These are phyloP conservation scores for Rhizomys pruinosus DNA, from an alignment of 2,113 vertebrate genomes.

Conservation along the genomic window DNA sequence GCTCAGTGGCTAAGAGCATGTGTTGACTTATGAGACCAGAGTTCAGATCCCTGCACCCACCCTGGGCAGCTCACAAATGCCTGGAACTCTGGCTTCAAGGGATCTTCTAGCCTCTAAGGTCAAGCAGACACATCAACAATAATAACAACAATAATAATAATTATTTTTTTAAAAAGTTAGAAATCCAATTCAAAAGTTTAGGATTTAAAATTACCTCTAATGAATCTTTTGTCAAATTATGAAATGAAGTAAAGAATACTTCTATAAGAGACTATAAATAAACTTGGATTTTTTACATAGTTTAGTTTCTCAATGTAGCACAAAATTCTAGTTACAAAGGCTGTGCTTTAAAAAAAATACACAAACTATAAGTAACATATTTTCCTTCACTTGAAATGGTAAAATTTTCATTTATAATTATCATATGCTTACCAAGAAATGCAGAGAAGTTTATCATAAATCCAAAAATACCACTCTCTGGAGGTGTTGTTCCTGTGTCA, in stretches of 20 bases:
- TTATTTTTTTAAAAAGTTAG: background rate
- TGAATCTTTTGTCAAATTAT: background rate
- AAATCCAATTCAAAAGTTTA: background rate
- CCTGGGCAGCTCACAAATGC: background rate
- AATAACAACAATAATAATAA: background rate
- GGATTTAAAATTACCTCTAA: background rate
- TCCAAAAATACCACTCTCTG: constrained; percentile 96
- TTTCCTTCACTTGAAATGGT: background rate
- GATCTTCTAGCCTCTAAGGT: background rate
- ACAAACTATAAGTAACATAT: background rate
- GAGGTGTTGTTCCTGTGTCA: constrained; percentile 92
- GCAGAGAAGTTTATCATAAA: constrained; percentile 95
- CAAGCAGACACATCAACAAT: background rate
- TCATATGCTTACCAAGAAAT: constrained; percentile 90
- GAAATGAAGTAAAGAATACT: background rate
- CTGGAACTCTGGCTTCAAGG: background rate
- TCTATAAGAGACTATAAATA: background rate
- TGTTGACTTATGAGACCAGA: background rate
- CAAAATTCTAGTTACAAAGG: background rate
- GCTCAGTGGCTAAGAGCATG: background rate
- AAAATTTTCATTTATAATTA: constrained; percentile 4
- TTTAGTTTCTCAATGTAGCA: background rate
- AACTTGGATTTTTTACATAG: background rate
- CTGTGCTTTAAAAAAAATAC: background rate
- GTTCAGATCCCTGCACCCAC: background rate